Evolutionary conservation across 2,113 vertebrate genomes (phyloP), one percentile per base, ranked within the genome.

Genomic region (Saguinus imperator): DNA sequence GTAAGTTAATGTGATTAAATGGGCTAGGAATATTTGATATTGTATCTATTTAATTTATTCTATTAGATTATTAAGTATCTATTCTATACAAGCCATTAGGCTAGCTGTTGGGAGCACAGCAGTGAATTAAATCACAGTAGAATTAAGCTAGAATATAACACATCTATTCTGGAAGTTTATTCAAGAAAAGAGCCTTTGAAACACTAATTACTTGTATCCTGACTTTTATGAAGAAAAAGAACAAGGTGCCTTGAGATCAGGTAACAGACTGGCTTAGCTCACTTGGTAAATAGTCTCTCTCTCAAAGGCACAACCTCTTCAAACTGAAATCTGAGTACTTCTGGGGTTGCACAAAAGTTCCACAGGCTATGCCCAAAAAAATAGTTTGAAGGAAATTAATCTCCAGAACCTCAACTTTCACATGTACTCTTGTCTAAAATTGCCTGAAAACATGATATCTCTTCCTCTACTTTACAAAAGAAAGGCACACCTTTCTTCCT

Each of bases 131-230:
- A 45, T 3, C 76, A 93, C 27, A 57, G 5, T 76, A 61, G n/a
- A 66, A 68, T 87, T 58, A 92, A 92, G 58, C 32, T 45, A 73
- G 58, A 68, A 8, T 76, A 29, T 23, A 92, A 89, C 68, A 76
- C 16, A 29, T 32, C 27, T 64, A 27, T 64, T 64, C 17, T 93
- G 43, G 17, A 93, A 82, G 2, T 82, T 16, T 77, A 11, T 87
- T 93, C 35, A 89, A 82, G 61, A 76, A 70, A 94, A 94, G n/a
- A 77, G 29, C 6, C n/a, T 70, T 96, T 95, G 14, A 87, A 48
- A 85, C 10, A 89, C 29, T 92, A 92, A 95, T 92, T 91, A 68
- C 23, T 77, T 80, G 45, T 75, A 45, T 21, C n/a, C 58, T 95
- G 45, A 29, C 43, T 93, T 91, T 89, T 86, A 87, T 21, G 35